These are phyloP conservation scores for Pterocles orientalis DNA, from an alignment of 2,113 vertebrate genomes.

Conservation along the genomic window DNA sequence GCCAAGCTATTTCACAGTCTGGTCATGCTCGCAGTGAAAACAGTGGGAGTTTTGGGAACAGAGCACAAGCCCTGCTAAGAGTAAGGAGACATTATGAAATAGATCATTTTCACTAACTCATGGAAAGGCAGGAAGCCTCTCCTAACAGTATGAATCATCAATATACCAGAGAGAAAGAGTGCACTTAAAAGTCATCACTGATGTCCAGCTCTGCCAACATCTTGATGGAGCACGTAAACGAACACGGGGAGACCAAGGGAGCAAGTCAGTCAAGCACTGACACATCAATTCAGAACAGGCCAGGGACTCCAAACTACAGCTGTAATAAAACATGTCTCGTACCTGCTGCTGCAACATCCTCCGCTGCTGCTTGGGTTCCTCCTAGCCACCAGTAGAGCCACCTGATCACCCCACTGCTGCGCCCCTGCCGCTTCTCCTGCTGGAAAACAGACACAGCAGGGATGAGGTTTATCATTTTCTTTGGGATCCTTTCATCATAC, in stretches of 20 bases:
- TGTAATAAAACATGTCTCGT: background rate
- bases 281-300: background rate
- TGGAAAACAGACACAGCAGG: background rate
- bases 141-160: background rate
- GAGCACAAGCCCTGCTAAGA: background rate
- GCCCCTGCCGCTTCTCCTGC: background rate
- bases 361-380: background rate
- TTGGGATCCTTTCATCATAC: background rate
- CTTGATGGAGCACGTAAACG: background rate
- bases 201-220: background rate
- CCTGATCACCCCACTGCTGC: background rate
- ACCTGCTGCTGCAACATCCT: background rate
- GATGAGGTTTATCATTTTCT: background rate
- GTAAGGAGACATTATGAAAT: conserved; percentile 4
- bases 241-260: background rate
- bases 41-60: conserved; percentile 17
- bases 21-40: conserved; percentile 6
- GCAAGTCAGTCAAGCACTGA: background rate
- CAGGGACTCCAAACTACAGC: background rate
- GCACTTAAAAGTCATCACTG: background rate
- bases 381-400: background rate
- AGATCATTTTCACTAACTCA: background rate
- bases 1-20: conserved; percentile 38
- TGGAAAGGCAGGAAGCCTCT: background rate
- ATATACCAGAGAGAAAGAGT: background rate